Conservation (phyloP, 2,888 invertebrate species). For the Dolichomitus sp. region DNA sequence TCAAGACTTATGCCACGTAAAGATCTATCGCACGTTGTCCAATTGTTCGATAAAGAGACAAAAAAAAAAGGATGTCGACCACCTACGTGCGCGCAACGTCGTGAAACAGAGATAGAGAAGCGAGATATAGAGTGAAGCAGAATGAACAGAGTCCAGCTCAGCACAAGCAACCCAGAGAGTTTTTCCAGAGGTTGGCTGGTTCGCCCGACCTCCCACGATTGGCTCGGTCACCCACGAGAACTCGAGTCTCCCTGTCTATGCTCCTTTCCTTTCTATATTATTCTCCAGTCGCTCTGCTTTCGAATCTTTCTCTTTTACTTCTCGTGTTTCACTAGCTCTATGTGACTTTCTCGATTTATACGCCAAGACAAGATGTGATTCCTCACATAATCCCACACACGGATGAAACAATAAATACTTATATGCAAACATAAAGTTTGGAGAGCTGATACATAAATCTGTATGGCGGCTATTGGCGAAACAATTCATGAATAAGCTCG, state of each 20-base stretch:
- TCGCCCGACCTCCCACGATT: constrained; percentile 65
- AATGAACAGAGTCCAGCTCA: constrained; percentile 26
- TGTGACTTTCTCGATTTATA: not conserved
- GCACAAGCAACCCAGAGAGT: constrained; percentile 29
- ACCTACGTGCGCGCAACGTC: constrained; percentile 49
- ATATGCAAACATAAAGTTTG: not conserved
- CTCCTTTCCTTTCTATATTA: constrained; percentile 2
- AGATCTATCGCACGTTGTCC: not conserved
- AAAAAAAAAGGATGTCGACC: constrained; percentile 25
- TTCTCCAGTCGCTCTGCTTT: constrained; percentile 59
- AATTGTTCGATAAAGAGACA: constrained; percentile 5
- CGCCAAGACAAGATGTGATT: not conserved
- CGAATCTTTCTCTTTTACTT: constrained; percentile 34
- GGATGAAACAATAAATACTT: not conserved
- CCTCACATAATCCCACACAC: constrained; percentile 1
- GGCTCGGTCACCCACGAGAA: constrained; percentile 58
- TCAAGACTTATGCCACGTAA: not conserved
- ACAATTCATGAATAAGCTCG: too few species aligned
- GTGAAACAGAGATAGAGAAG: constrained; percentile 12
- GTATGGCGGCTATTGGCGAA: too few species aligned
- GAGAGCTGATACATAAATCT: not conserved
- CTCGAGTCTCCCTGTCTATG: constrained; percentile 19
- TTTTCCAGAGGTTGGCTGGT: constrained; percentile 52
- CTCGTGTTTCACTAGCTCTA: not conserved
- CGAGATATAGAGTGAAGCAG: constrained; percentile 2